A percentile compares a stretch with the other conserved stretches of the same genome.
These are phyloP conservation scores for Ectemnius cavifrons DNA, from an alignment of 2,888 invertebrate species.

Conservation along the genomic window DNA sequence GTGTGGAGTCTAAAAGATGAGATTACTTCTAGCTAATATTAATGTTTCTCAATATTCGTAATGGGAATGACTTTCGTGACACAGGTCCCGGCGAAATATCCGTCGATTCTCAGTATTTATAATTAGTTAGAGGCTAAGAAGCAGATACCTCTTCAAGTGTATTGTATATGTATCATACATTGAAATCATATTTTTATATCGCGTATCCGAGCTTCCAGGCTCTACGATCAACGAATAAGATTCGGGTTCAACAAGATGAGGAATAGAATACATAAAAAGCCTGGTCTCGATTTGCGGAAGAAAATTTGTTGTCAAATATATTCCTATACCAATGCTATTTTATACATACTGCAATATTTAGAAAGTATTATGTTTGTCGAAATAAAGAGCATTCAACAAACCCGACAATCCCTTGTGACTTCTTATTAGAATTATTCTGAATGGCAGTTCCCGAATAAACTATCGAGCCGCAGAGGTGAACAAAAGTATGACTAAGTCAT, in stretches of 20 bases:
- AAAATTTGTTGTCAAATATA: too few relatives aligned
- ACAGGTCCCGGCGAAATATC: conserved; percentile 9
- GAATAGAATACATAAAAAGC: too few relatives aligned
- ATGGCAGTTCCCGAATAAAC: too few relatives aligned
- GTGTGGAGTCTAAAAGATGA: conserved; percentile 35
- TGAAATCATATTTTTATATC: conserved; percentile 8
- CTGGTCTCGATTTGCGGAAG: too few relatives aligned
- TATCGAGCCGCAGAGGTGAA: too few relatives aligned
- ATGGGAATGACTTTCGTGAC: conserved; percentile 11
- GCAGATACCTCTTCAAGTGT: background rate
- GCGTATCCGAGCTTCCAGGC: background rate
- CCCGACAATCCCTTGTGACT: too few relatives aligned
- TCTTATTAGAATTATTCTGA: too few relatives aligned
- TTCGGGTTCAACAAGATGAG: too few relatives aligned
- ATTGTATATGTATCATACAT: conserved; percentile 10
- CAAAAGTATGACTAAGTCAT: background rate
- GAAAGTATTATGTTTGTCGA: too few relatives aligned
- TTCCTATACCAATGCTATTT: too few relatives aligned
- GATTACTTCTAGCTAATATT: conserved; percentile 9
- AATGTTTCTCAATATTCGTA: background rate
- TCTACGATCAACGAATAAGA: background rate
- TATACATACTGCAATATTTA: too few relatives aligned
- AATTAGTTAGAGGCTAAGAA: background rate
- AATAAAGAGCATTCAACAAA: too few relatives aligned
- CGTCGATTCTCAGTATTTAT: background rate